Evolutionary conservation across 2,888 invertebrate genomes (phyloP), one percentile per base, ranked within the genome.

Genomic region (Drosophila acutilabella): DNA sequence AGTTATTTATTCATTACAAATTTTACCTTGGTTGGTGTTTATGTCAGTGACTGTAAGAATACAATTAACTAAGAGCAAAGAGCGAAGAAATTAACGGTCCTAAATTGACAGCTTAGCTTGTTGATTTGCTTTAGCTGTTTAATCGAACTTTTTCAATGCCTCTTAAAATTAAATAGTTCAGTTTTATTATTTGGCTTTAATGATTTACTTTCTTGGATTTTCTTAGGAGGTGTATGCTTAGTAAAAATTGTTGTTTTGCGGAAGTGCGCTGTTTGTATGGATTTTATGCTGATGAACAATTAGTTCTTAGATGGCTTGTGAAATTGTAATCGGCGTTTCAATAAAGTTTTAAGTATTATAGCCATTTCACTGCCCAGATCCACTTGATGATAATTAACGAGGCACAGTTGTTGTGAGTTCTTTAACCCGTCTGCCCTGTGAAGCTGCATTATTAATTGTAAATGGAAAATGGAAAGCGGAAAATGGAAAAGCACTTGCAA

Each of bases 341-440:
- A 54, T 67, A 72, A 59, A 57, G 40, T 66, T 64, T 65, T 36
- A 58, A 70, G 64, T 18, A 47, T 18, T 50, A 13, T 41, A 40
- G 11, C 18, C 26, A 8, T 42, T 30, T 30, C 44, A 40, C 53
- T 23, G 10, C 51, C 26, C 54, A 20, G 42, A 59, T 64, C 57
- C 75, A 77, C 60, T 75, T 77, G 60, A 44, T 52, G 33, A 78
- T 72, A 69, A 76, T 74, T 74, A 74, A 65, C 64, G 74, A 41
- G 69, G 51, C 47, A 33, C 50, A 64, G 52, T 65, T 68, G 52
- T 65, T 68, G 54, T 20, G 44, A 86, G 81, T 72, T 82, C 68
- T 67, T 86, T 86, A 74, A 86, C 81, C 78, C 78, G 64, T 26
- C 67, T 74, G 75, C 62, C 54, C 60, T 56, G 20, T 61, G 36